phyloP scores from a whole-genome alignment of 2,797 vertebrate genomes.

The Lagodon rhomboides region DNA sequence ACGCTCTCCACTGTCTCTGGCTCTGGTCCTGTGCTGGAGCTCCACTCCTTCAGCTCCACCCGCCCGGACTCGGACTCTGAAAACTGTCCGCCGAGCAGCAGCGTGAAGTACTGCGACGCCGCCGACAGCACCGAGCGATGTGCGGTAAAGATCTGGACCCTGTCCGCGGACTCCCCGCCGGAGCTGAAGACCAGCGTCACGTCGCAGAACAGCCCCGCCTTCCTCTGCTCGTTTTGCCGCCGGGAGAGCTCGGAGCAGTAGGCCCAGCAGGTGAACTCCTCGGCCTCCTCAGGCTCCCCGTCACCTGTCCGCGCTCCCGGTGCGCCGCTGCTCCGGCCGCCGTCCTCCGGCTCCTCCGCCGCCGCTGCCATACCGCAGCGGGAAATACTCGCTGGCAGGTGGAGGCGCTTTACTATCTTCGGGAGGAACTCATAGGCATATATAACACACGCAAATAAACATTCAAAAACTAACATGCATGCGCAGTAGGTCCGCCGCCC shows the following conservation, averaged over 20 bases:
- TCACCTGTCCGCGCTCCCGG: slow-evolving; percentile 79
- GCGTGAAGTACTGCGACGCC: slow-evolving; percentile 92
- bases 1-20: slow-evolving; percentile 92
- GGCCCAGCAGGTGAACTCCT: slow-evolving; percentile 89
- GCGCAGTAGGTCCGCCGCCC: slow-evolving; percentile 32
- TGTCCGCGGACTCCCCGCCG: slow-evolving; percentile 55
- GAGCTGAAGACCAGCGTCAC: slow-evolving; percentile 90
- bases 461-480: slow-evolving; percentile 67
- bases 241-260: slow-evolving; percentile 92
- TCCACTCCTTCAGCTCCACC: slow-evolving; percentile 94
- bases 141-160: slow-evolving; percentile 78
- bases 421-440: slow-evolving; percentile 70
- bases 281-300: slow-evolving; percentile 86
- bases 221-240: slow-evolving; percentile 93
- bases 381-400: slow-evolving; percentile 53
- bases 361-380: slow-evolving; percentile 69
- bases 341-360: slow-evolving; percentile 61
- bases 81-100: slow-evolving; percentile 89
- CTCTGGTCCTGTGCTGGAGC: slow-evolving; percentile 90
- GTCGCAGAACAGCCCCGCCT: slow-evolving; percentile 92
- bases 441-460: slow-evolving; percentile 70
- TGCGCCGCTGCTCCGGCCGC: slow-evolving; percentile 53
- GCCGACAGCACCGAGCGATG: slow-evolving; percentile 93
- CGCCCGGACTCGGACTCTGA: slow-evolving; percentile 89
- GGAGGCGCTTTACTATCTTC: slow-evolving; percentile 55